phyloP scores from a whole-genome alignment of 2,888 invertebrate species.

The Anorthoa munda region DNA sequence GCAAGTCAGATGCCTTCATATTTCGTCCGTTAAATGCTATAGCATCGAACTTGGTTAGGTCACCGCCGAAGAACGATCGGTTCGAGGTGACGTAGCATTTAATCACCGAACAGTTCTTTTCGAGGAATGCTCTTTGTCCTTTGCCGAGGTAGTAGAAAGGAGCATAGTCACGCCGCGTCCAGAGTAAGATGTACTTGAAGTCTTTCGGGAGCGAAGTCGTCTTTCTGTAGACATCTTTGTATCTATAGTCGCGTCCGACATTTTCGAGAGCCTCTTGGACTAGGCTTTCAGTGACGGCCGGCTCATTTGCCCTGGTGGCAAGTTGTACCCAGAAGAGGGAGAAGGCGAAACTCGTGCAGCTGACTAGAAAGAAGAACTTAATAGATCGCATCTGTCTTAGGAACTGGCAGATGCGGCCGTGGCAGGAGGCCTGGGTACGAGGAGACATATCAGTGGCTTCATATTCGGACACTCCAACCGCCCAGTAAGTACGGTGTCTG shows the following conservation, averaged over 20 bases:
- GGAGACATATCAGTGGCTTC: conserved; percentile 72
- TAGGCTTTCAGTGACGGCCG: conserved; percentile 66
- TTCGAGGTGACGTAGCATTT: conserved; percentile 83
- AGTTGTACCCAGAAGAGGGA: conserved; percentile 77
- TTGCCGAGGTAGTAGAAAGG: conserved; percentile 78
- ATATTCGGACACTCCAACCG: conserved; percentile 67
- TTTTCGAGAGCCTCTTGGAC: conserved; percentile 80
- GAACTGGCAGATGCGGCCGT: conserved; percentile 56
- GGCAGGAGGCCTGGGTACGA: conserved; percentile 54
- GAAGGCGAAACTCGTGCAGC: conserved; percentile 72
- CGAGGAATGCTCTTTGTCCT: conserved; percentile 80
- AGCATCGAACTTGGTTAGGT: conserved; percentile 80
- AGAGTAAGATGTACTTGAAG: conserved; percentile 82
- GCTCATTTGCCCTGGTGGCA: conserved; percentile 59
- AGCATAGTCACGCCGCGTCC: conserved; percentile 77
- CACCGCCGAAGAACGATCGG: conserved; percentile 67
- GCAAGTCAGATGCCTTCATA: conserved; percentile 70
- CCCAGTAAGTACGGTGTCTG: conserved; percentile 19
- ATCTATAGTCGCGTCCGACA: conserved; percentile 78
- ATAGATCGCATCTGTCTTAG: conserved; percentile 72
- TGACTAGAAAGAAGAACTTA: conserved; percentile 75
- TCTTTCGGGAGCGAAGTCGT: conserved; percentile 72
- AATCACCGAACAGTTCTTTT: conserved; percentile 79
- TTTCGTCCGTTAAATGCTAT: conserved; percentile 84
- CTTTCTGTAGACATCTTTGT: conserved; percentile 80